A percentile compares a stretch with the other conserved stretches of the same genome.
Evolutionary conservation across 2,113 vertebrate genomes (phyloP).

Genomic region (Cyprinodon variegatus): DNA sequence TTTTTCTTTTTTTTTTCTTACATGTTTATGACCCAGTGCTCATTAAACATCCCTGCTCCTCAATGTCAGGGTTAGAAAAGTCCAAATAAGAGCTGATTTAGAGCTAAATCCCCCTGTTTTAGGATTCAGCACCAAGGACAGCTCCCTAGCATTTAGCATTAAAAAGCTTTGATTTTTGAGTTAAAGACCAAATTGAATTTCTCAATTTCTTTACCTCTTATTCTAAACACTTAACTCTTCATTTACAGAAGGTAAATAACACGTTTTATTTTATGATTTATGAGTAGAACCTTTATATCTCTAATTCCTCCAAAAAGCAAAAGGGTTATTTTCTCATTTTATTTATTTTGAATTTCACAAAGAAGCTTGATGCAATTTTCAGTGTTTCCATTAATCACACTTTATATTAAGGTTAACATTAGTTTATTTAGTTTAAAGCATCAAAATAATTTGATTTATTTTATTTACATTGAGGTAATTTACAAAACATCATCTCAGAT

Average conservation of each 20-base stretch:
- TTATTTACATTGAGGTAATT: no score
- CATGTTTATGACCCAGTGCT: neutral
- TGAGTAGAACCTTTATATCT: no score
- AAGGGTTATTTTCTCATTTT: no score
- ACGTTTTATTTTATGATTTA: no score
- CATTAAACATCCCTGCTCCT: neutral
- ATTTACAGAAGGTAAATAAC: neutral
- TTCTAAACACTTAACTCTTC: neutral
- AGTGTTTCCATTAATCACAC: no score
- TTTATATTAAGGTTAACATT: no score
- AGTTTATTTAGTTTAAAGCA: no score
- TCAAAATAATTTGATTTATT: no score
- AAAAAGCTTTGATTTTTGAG: neutral
- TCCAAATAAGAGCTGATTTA: neutral
- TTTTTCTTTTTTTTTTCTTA: neutral
- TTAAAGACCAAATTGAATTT: neutral
- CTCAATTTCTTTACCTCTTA: neutral
- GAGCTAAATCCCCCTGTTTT: neutral
- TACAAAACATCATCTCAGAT: no score
- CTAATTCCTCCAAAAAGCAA: no score
- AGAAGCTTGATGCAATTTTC: no score
- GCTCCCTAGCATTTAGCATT: neutral
- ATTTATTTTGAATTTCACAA: no score
- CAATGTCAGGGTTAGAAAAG: neutral
- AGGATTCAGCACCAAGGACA: neutral